Conservation (phyloP, 2,797 vertebrate species). For the Sebastes nivosus region DNA sequence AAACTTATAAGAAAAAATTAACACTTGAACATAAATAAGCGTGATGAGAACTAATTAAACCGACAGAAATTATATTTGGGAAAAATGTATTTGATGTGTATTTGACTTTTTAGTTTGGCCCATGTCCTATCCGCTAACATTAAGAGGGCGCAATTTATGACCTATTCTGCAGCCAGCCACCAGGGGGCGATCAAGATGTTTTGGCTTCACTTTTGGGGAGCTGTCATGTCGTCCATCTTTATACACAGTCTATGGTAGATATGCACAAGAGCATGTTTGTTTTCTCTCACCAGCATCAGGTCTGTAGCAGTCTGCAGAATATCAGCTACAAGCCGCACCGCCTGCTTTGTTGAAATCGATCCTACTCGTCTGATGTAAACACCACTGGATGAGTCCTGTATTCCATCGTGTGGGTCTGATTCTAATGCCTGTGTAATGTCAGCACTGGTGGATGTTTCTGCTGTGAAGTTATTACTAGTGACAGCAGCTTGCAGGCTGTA, state of each 20-base stretch:
- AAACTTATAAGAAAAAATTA: too few relatives aligned
- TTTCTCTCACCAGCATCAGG: conserved; percentile 80
- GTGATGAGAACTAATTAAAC: accelerated
- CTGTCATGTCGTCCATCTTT: accelerated
- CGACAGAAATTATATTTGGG: too few relatives aligned
- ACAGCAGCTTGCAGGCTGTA: conserved; percentile 66
- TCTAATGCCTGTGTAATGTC: neutral
- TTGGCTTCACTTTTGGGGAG: too few relatives aligned
- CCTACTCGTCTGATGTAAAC: neutral
- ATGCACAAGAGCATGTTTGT: neutral
- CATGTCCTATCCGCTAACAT: too few relatives aligned
- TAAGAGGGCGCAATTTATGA: accelerated
- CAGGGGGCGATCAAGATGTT: too few relatives aligned
- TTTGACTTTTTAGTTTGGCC: too few relatives aligned
- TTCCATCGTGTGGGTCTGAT: neutral
- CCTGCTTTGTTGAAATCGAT: conserved; percentile 17
- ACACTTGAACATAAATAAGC: too few relatives aligned
- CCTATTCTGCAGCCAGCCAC: too few relatives aligned
- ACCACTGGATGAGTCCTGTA: neutral
- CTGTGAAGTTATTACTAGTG: neutral
- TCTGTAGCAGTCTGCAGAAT: conserved; percentile 71
- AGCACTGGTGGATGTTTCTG: neutral
- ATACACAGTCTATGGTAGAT: too few relatives aligned
- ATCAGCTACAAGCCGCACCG: conserved; percentile 56
- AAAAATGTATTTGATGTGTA: accelerated